A percentile compares a stretch with the other conserved stretches of the same genome.
phyloP scores from a whole-genome alignment of 1,140 invertebrate species.

The Geopemphigus sp. region DNA sequence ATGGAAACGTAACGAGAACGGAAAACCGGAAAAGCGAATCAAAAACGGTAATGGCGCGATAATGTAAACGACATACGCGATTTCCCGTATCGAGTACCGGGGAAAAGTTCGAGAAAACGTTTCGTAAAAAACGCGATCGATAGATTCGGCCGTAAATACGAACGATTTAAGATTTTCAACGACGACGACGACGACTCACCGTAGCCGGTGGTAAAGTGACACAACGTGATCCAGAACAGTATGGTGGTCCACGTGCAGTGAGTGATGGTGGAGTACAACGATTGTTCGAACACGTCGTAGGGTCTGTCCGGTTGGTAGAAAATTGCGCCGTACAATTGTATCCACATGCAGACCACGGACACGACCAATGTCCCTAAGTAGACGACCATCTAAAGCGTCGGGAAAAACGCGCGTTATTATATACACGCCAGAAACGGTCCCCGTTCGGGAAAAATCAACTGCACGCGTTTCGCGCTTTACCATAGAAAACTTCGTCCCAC shows the following conservation, averaged over 20 bases:
- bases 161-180: neutral
- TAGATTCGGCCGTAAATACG: neutral
- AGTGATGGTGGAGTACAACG: constrained; percentile 63
- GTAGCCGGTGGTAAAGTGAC: neutral
- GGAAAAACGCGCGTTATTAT: neutral
- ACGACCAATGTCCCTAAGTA: neutral
- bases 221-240: constrained; percentile 2
- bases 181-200: neutral
- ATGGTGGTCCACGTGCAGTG: constrained; percentile 20
- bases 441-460: neutral
- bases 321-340: neutral
- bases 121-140: no score
- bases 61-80: no score
- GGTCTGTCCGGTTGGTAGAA: constrained; percentile 48
- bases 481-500: neutral
- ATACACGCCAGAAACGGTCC: neutral
- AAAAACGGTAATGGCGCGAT: no score
- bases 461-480: neutral
- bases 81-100: no score
- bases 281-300: constrained; percentile 56
- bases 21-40: no score
- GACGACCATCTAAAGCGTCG: neutral
- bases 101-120: no score
- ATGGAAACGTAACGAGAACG: no score
- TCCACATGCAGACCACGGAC: neutral